Evolutionary conservation across 2,113 vertebrate genomes (phyloP).

Genomic region (Pandion haliaetus): DNA sequence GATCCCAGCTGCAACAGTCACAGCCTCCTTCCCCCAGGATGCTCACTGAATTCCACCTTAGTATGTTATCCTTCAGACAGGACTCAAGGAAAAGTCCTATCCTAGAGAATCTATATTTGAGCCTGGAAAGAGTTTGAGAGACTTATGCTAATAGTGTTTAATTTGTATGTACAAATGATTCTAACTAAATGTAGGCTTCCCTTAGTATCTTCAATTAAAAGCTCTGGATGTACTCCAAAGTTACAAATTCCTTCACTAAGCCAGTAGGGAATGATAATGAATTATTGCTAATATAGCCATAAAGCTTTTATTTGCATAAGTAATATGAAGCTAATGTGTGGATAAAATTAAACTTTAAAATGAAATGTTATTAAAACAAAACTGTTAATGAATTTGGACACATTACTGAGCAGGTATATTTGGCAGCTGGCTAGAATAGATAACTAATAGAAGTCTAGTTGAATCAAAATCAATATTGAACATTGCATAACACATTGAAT

Average conservation of each 20-base stretch:
- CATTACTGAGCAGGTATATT: slow-evolving; percentile 43
- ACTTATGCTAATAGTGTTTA: slow-evolving; percentile 49
- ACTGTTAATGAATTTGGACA: slow-evolving; percentile 52
- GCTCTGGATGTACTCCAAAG: slow-evolving; percentile 49
- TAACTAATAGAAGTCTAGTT: slow-evolving; percentile 22
- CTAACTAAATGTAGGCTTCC: slow-evolving; percentile 26
- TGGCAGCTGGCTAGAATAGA: slow-evolving; percentile 53
- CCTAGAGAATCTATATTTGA: background rate
- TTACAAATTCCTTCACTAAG: slow-evolving; percentile 37
- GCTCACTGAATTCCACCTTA: background rate
- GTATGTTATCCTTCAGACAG: background rate
- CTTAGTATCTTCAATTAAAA: slow-evolving; percentile 53
- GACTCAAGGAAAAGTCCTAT: background rate
- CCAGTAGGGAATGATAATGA: slow-evolving; percentile 61
- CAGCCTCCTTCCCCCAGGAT: background rate
- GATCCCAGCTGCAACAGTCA: background rate
- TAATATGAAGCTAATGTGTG: slow-evolving; percentile 61
- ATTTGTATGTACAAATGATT: slow-evolving; percentile 36
- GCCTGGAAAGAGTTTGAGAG: background rate
- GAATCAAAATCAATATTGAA: slow-evolving; percentile 60
- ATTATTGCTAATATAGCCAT: slow-evolving; percentile 51
- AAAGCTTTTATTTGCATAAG: slow-evolving; percentile 68
- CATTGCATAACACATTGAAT: background rate
- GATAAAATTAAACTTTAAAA: slow-evolving; percentile 67
- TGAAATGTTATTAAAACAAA: slow-evolving; percentile 67